A percentile compares a stretch with the other conserved stretches of the same genome.
Evolutionary conservation across 2,113 vertebrate species (phyloP).

Genomic region (Chitala chitala): DNA sequence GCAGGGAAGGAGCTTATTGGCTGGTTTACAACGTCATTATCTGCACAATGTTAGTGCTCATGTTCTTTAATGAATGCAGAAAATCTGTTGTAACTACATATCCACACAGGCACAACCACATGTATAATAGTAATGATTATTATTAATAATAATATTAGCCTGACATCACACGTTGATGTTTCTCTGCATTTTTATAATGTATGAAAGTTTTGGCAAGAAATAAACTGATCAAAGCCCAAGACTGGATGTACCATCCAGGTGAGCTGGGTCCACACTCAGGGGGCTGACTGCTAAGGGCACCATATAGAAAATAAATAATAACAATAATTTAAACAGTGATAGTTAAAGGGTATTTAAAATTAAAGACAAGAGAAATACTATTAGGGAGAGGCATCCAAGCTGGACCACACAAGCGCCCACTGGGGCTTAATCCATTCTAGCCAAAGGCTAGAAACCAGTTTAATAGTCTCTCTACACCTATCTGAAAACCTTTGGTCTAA

Average conservation of each 20-base stretch:
- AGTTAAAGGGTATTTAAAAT: too few species aligned
- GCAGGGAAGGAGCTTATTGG: constrained; percentile 43
- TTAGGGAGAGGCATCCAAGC: background rate
- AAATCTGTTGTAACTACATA: constrained; percentile 48
- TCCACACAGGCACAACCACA: constrained; percentile 27
- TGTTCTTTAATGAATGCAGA: constrained; percentile 45
- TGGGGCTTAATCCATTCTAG: too few species aligned
- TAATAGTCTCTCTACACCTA: too few species aligned
- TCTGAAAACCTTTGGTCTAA: too few species aligned
- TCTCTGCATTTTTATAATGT: constrained; percentile 43
- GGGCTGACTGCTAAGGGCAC: too few species aligned
- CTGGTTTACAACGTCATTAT: constrained; percentile 46
- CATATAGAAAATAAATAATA: background rate
- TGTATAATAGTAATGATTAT: constrained; percentile 5
- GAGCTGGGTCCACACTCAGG: too few species aligned
- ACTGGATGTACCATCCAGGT: too few species aligned
- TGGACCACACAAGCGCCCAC: too few species aligned
- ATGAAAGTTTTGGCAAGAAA: constrained; percentile 44
- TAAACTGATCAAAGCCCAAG: constrained; percentile 30
- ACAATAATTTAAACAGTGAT: background rate
- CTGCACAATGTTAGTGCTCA: constrained; percentile 38
- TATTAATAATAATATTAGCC: too few species aligned
- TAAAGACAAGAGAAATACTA: background rate
- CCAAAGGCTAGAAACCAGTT: too few species aligned
- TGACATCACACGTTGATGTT: constrained; percentile 37